Evolutionary conservation across 2,113 vertebrate genomes (phyloP), one percentile per base, ranked within the genome.

Genomic region (Cyprinus carpio): DNA sequence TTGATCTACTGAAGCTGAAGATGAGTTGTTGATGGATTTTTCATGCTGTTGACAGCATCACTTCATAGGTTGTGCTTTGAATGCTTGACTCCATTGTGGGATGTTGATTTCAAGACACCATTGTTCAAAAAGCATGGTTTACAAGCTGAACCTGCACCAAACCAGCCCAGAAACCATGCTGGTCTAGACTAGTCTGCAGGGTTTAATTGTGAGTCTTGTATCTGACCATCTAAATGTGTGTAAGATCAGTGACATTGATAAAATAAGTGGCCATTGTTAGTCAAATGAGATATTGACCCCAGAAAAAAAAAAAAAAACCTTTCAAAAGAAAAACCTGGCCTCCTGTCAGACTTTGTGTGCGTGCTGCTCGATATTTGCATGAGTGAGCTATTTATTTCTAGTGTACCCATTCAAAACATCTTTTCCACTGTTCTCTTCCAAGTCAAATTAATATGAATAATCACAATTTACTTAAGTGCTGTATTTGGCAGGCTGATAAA

Each of bases 361-460:
- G 43, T 43, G 34, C 37, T 5, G 37, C 9, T n/a, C 23, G 3
- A 74, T 74, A 6, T 74, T 74, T 74, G 71, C 18, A 25, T 74
- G 40, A 46, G 71, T 8, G 40, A 74, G 40, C 40, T 43, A 43
- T 74, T 46, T 74, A 27, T 74, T 75, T 49, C n/a, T 27, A 75
- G 72, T 46, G 72, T 27, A 15, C 40, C 40, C n/a, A 49, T 75
- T 75, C 40, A 46, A 74, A 37, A 46, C 71, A 46, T 74, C 23
- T 74, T 40, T 46, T 13, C 71, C 11, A 13, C 71, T 75, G 72
- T 49, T 49, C 72, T 49, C 40, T 49, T 75, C 72, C 40, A 27
- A 75, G 72, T 75, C 40, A 75, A 75, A 49, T 75, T 9, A 75
- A 75, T 27, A 75, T 75, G 12, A 49, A 75, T 75, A 75, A 75